Evolutionary conservation across 2,113 vertebrate species (phyloP), one percentile per base, ranked within the genome.

Genomic region (Toxotes jaculatrix): DNA sequence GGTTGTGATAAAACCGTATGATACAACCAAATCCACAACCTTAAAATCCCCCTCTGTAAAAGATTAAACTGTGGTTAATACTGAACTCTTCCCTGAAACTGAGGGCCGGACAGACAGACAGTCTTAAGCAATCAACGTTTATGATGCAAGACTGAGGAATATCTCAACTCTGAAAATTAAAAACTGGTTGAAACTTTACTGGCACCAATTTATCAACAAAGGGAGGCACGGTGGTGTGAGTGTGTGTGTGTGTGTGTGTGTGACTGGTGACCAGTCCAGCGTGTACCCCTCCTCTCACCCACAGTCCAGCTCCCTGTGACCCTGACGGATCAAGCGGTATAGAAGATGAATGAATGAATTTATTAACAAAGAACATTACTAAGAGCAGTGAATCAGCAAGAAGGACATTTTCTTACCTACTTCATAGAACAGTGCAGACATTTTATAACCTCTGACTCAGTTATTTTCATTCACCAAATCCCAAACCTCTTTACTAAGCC

Each of bases 61-160:
- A 43, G 12, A 38, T 64, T 4, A 45, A 21, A 4, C 16, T 42
- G 14, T 8, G 27, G 70, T 27, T 59, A 55, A 65, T 51, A 49
- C 16, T 53, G 27, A n/a, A 0, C 38, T 65, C 3, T 38, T 68
- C 27, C 74, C 43, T 59, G 60, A 77, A 64, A 80, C 56, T 45
- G 21, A 53, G 32, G 45, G 31, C 49, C 61, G 74, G 13, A 23
- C 61, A 69, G 6, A 36, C 49, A 69, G 51, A 82, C 57, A 77
- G 45, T 69, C 60, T 34, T 19, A 31, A 8, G 12, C 57, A 13
- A 56, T 57, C 56, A 56, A 8, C 55, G 55, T 74, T 23, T 13
- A 23, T 67, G 65, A 71, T 53, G 43, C 49, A 23, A 57, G 49
- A 5, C 51, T n/a, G 32, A 71, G 40, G 7, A 56, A 55, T 3